These are phyloP conservation scores for Chauna torquata DNA, from an alignment of 2,113 vertebrate genomes.

Conservation along the genomic window DNA sequence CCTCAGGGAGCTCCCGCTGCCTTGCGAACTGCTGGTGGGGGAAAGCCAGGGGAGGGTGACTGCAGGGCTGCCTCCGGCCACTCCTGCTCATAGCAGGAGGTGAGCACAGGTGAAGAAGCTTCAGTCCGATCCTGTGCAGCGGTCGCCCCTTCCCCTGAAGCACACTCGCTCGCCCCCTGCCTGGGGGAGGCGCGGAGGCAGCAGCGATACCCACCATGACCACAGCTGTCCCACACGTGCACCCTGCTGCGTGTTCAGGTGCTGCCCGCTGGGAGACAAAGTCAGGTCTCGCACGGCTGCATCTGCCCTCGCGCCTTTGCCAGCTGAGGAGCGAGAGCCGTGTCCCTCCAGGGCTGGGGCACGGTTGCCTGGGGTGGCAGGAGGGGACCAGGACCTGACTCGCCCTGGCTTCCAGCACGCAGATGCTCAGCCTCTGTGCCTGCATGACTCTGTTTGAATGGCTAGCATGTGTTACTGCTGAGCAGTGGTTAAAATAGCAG, in stretches of 20 bases:
- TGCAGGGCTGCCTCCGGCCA: not conserved
- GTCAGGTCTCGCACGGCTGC: not conserved
- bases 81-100: not conserved
- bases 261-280: not conserved
- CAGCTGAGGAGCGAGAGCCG: not conserved
- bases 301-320: not conserved
- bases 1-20: not conserved
- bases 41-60: not conserved
- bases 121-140: not conserved
- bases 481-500: too few species aligned
- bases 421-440: not conserved
- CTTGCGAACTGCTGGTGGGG: rapidly evolving
- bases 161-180: not conserved
- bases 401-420: rapidly evolving
- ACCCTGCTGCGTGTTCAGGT: not conserved
- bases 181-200: not conserved
- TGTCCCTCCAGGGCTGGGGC: not conserved
- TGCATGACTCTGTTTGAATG: rapidly evolving
- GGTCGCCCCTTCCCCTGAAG: not conserved
- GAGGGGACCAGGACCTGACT: not conserved
- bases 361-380: rapidly evolving
- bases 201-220: not conserved
- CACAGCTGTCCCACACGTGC: rapidly evolving
- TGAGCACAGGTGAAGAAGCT: not conserved
- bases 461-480: not conserved